phyloP scores from a whole-genome alignment of 2,113 vertebrate genomes.

The Macroglossus sobrinus region DNA sequence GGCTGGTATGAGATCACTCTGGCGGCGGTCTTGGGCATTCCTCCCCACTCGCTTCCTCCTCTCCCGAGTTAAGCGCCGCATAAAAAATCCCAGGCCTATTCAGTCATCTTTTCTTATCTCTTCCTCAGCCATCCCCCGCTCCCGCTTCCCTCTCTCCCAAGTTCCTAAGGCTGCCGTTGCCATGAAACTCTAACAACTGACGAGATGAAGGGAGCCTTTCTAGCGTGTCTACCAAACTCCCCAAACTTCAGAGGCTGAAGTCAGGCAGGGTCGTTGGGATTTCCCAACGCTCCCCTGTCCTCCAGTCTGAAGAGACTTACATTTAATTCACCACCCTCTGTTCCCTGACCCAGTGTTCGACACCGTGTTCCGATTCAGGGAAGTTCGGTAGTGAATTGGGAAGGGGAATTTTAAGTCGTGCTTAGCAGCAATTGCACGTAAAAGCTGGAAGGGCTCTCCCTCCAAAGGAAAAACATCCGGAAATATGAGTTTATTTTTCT shows the following conservation, averaged over 20 bases:
- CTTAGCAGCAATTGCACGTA: not conserved
- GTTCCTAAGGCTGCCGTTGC: constrained; percentile 38
- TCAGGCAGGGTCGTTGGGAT: not conserved
- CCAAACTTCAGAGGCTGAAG: not conserved
- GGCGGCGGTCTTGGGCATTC: not conserved
- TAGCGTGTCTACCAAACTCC: not conserved
- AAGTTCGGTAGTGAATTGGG: not conserved
- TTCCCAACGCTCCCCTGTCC: not conserved
- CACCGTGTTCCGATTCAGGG: not conserved
- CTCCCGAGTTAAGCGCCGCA: constrained; percentile 46
- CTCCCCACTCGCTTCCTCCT: constrained; percentile 37
- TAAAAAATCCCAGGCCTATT: constrained; percentile 71
- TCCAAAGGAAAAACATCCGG: not conserved
- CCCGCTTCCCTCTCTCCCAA: not conserved
- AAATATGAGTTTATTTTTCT: not conserved
- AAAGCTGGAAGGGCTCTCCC: not conserved
- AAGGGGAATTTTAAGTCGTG: not conserved
- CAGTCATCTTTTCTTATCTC: constrained; percentile 45
- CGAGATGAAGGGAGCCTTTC: constrained; percentile 6
- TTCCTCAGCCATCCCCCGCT: not conserved
- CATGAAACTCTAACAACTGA: constrained; percentile 12
- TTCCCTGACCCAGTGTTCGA: not conserved
- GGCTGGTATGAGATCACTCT: constrained; percentile 60
- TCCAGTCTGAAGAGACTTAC: not conserved
- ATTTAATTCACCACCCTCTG: not conserved